These are phyloP conservation scores for Altica lythri DNA, from an alignment of 2,888 invertebrate genomes.

Conservation along the genomic window DNA sequence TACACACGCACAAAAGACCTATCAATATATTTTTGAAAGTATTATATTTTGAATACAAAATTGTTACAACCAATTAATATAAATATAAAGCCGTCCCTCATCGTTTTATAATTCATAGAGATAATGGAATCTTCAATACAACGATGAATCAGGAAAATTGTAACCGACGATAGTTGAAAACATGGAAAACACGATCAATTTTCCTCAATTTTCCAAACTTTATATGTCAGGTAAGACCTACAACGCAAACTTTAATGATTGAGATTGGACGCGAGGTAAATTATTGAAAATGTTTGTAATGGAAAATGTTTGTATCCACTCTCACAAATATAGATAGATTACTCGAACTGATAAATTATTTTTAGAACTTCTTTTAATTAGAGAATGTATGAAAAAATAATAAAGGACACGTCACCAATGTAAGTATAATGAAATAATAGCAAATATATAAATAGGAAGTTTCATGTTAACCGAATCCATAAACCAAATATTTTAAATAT, in stretches of 20 bases:
- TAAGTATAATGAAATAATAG: too few relatives aligned
- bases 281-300: constrained; percentile 9
- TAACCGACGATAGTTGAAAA: neutral
- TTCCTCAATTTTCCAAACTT: neutral
- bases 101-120: neutral
- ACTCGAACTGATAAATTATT: neutral
- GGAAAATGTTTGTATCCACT: constrained; percentile 6
- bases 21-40: too few relatives aligned
- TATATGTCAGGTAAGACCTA: neutral
- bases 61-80: too few relatives aligned
- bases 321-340: too few relatives aligned
- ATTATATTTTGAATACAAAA: too few relatives aligned
- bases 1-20: too few relatives aligned
- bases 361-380: neutral
- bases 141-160: neutral
- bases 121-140: neutral
- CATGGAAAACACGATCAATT: constrained; percentile 3
- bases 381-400: neutral
- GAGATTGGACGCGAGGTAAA: neutral
- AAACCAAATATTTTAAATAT: too few relatives aligned
- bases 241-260: constrained; percentile 1
- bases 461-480: too few relatives aligned
- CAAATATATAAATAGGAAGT: too few relatives aligned
- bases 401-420: too few relatives aligned
- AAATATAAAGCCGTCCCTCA: neutral